Evolutionary conservation across 2,888 invertebrate genomes (phyloP).

Genomic region (Orthosia gothica): DNA sequence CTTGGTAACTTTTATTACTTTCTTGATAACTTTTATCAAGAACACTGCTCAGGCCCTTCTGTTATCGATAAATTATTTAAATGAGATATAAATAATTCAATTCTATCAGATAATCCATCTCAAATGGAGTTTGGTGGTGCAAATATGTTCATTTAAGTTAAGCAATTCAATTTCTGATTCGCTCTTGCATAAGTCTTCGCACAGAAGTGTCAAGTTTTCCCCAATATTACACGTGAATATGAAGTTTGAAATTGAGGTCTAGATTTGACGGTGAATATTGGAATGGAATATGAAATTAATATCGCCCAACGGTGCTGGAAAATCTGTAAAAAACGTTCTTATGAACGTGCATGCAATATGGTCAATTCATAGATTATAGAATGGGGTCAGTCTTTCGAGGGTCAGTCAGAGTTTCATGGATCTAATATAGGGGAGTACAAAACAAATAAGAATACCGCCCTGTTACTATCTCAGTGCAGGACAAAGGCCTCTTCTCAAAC

Average conservation of each 20-base stretch:
- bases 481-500: too few species aligned
- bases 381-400: too few species aligned
- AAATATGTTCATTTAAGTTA: slow-evolving; percentile 10
- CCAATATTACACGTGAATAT: slow-evolving; percentile 15
- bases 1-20: slow-evolving; percentile 33
- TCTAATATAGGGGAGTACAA: too few species aligned
- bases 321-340: neutral
- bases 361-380: neutral
- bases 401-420: too few species aligned
- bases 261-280: slow-evolving; percentile 10
- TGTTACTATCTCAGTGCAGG: too few species aligned
- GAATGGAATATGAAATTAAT: slow-evolving; percentile 22
- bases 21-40: slow-evolving; percentile 27
- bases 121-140: neutral
- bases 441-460: too few species aligned
- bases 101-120: slow-evolving; percentile 6
- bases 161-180: slow-evolving; percentile 20
- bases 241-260: slow-evolving; percentile 9
- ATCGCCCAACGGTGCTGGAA: neutral
- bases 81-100: slow-evolving; percentile 15
- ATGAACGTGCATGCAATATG: neutral
- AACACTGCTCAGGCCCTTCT: slow-evolving; percentile 7
- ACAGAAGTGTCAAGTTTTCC: neutral
- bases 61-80: slow-evolving; percentile 29
- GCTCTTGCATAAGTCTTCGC: neutral